phyloP scores from a whole-genome alignment of 53 echinoderm and acorn worm species.

The Stichopus horrens region DNA sequence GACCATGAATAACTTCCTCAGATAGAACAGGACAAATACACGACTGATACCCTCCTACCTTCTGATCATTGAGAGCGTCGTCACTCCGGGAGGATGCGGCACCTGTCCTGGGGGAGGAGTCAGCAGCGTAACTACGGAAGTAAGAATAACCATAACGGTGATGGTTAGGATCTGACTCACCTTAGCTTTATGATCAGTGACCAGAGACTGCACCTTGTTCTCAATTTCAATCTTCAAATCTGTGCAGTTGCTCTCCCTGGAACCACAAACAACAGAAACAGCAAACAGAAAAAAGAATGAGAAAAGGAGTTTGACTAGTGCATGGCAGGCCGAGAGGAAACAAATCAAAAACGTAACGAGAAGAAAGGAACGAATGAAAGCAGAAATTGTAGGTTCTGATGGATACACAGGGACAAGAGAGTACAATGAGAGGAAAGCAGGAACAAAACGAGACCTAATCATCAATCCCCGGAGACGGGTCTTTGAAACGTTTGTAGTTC shows the following conservation, averaged over 20 bases:
- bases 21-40: too few relatives aligned
- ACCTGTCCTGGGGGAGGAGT: neutral
- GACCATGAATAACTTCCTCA: too few relatives aligned
- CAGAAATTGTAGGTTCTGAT: too few relatives aligned
- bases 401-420: too few relatives aligned
- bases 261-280: slow-evolving; percentile 29
- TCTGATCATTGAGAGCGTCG: neutral
- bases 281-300: slow-evolving; percentile 30
- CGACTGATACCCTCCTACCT: neutral
- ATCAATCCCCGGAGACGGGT: too few relatives aligned
- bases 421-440: too few relatives aligned
- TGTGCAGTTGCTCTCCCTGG: slow-evolving; percentile 92
- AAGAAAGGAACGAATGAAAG: too few relatives aligned
- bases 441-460: too few relatives aligned
- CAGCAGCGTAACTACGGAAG: neutral
- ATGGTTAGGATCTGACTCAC: slow-evolving; percentile 52
- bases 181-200: slow-evolving; percentile 87
- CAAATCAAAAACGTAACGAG: neutral
- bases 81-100: neutral
- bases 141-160: neutral
- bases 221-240: slow-evolving; percentile 97
- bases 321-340: neutral
- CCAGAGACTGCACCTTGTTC: slow-evolving; percentile 87
- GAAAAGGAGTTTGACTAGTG: slow-evolving; percentile 3
- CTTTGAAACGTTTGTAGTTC: too few relatives aligned